phyloP scores from a whole-genome alignment of 2,888 invertebrate genomes.

The Lypha dubia region DNA sequence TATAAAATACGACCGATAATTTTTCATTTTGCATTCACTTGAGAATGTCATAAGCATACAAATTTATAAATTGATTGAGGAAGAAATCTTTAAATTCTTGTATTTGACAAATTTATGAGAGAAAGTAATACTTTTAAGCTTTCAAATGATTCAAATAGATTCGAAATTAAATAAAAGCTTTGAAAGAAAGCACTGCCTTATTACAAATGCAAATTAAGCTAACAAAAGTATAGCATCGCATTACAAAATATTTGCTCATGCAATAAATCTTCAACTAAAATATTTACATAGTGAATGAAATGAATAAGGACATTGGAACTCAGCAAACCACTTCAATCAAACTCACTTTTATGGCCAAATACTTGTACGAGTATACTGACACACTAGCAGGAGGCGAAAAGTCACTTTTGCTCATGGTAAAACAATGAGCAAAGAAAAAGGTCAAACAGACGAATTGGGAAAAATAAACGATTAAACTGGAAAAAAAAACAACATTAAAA shows the following conservation, averaged over 20 bases:
- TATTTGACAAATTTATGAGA: background rate
- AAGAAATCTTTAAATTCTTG: background rate
- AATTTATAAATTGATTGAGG: background rate
- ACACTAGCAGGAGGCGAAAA: slow-evolving; percentile 50
- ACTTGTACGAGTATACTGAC: background rate
- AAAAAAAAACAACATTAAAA: slow-evolving; percentile 67
- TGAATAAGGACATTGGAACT: slow-evolving; percentile 44
- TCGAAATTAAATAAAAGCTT: slow-evolving; percentile 22
- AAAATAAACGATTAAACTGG: slow-evolving; percentile 51
- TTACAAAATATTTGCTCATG: slow-evolving; percentile 69
- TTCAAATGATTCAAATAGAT: slow-evolving; percentile 34
- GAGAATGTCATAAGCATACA: background rate
- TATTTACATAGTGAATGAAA: slow-evolving; percentile 61
- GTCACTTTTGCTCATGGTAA: slow-evolving; percentile 36
- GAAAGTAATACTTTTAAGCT: slow-evolving; percentile 3
- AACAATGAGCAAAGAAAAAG: slow-evolving; percentile 52
- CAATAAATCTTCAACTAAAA: slow-evolving; percentile 70
- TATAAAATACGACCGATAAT: background rate
- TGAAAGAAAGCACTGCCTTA: slow-evolving; percentile 2
- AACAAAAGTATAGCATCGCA: slow-evolving; percentile 66
- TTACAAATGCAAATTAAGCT: slow-evolving; percentile 69
- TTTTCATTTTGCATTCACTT: background rate
- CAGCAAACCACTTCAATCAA: slow-evolving; percentile 38
- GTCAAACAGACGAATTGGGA: slow-evolving; percentile 59
- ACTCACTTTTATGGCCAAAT: slow-evolving; percentile 1